A percentile compares a stretch with the other conserved stretches of the same genome.
These are phyloP conservation scores for Himalopsyche japonica DNA, from an alignment of 2,888 invertebrate genomes.

Conservation along the genomic window DNA sequence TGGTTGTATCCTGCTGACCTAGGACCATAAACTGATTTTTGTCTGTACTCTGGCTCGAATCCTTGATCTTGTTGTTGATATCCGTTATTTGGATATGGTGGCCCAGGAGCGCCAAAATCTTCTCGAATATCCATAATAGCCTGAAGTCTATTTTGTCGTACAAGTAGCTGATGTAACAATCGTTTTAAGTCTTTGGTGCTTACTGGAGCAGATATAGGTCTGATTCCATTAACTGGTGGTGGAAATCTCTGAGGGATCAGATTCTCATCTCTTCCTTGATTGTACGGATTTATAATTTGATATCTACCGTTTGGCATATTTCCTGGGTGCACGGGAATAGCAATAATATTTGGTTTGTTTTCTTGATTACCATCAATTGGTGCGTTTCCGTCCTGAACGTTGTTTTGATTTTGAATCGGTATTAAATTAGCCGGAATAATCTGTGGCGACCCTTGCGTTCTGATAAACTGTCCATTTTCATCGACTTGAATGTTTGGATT, in stretches of 20 bases:
- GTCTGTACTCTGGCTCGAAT: slow-evolving; percentile 35
- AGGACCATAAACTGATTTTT: slow-evolving; percentile 26
- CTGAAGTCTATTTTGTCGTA: slow-evolving; percentile 66
- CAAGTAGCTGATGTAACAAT: slow-evolving; percentile 66
- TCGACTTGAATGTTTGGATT: slow-evolving; percentile 48
- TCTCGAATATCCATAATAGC: slow-evolving; percentile 53
- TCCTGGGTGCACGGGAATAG: slow-evolving; percentile 55
- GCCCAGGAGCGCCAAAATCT: slow-evolving; percentile 35
- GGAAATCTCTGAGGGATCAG: slow-evolving; percentile 46
- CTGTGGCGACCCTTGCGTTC: slow-evolving; percentile 44
- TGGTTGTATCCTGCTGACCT: slow-evolving; percentile 18
- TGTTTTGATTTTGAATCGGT: slow-evolving; percentile 28
- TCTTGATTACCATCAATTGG: slow-evolving; percentile 47
- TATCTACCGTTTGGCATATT: slow-evolving; percentile 55
- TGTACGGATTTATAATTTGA: slow-evolving; percentile 51
- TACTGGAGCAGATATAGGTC: slow-evolving; percentile 68
- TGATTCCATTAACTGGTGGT: slow-evolving; percentile 59
- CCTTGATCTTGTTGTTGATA: slow-evolving; percentile 39
- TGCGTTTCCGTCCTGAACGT: slow-evolving; percentile 41
- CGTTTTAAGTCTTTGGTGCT: slow-evolving; percentile 72
- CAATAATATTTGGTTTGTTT: slow-evolving; percentile 52
- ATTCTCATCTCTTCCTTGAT: slow-evolving; percentile 36
- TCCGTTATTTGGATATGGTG: slow-evolving; percentile 47
- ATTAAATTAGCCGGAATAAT: slow-evolving; percentile 24
- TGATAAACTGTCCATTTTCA: slow-evolving; percentile 55